Conservation (phyloP, 2,797 vertebrate species). For the Echiichthys vipera region DNA sequence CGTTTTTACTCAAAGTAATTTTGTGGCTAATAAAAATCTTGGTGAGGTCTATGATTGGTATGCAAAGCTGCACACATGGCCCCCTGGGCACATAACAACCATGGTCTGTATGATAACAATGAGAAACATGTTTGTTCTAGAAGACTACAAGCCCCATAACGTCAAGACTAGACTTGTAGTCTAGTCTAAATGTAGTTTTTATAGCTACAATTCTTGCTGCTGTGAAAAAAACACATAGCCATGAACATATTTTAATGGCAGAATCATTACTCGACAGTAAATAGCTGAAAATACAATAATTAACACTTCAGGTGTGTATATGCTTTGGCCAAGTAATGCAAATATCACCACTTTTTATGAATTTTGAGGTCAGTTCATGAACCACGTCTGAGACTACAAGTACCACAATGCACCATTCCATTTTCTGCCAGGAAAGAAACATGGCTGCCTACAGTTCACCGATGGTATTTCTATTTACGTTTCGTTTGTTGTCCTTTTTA, state of each 20-base stretch:
- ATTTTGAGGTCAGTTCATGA: rapidly evolving
- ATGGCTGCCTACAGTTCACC: constrained; percentile 84
- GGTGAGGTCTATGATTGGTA: background rate
- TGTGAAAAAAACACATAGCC: background rate
- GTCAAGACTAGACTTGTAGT: background rate
- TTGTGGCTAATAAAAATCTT: constrained; percentile 5
- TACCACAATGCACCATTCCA: constrained; percentile 75
- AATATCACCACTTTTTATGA: background rate
- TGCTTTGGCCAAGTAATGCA: background rate
- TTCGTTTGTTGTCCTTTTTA: constrained; percentile 54
- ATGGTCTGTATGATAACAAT: background rate
- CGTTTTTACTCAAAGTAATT: constrained; percentile 11
- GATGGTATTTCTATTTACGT: constrained; percentile 79
- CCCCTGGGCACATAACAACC: constrained; percentile 7
- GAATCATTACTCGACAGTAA: background rate
- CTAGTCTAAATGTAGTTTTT: constrained; percentile 55
- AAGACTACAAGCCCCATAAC: constrained; percentile 43
- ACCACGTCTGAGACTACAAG: constrained; percentile 63
- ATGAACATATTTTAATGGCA: background rate
- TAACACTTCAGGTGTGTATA: rapidly evolving
- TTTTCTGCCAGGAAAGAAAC: constrained; percentile 64
- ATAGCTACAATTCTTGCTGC: background rate
- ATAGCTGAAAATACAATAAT: background rate
- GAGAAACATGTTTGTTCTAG: background rate
- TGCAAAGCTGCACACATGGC: constrained; percentile 7